These are phyloP conservation scores for Leptodactylus fallax DNA, from an alignment of 2,797 vertebrate genomes.

Conservation along the genomic window DNA sequence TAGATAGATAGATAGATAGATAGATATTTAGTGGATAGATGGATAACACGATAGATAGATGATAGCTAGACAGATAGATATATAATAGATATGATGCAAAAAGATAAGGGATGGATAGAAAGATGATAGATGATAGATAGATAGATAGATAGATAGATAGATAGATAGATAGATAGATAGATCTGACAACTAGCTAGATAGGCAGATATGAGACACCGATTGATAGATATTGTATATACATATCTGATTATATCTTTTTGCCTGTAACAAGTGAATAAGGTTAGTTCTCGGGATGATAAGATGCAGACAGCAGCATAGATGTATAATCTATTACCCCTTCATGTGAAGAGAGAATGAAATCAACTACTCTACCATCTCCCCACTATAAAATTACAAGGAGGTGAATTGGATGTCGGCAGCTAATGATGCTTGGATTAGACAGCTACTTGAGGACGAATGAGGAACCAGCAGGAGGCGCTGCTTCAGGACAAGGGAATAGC, in stretches of 20 bases:
- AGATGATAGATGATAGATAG: neutral
- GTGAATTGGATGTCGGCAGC: no score
- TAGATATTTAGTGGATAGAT: neutral
- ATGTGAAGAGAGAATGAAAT: neutral
- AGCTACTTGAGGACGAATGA: neutral
- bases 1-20: neutral
- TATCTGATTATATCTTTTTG: no score
- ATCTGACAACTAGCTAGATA: neutral
- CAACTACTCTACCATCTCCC: no score
- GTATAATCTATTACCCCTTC: no score
- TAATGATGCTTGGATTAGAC: neutral
- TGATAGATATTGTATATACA: neutral
- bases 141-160: neutral
- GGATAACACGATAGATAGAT: neutral
- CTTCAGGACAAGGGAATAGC: no score
- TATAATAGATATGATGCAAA: neutral
- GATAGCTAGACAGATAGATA: neutral
- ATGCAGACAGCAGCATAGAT: neutral
- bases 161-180: constrained; percentile 1
- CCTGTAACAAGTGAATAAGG: neutral
- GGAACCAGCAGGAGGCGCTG: constrained; percentile 46
- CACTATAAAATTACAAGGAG: no score
- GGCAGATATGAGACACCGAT: neutral
- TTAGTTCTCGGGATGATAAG: neutral
- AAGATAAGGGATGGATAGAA: neutral